Evolutionary conservation across 2,113 vertebrate species (phyloP).

Genomic region (Vidua macroura): DNA sequence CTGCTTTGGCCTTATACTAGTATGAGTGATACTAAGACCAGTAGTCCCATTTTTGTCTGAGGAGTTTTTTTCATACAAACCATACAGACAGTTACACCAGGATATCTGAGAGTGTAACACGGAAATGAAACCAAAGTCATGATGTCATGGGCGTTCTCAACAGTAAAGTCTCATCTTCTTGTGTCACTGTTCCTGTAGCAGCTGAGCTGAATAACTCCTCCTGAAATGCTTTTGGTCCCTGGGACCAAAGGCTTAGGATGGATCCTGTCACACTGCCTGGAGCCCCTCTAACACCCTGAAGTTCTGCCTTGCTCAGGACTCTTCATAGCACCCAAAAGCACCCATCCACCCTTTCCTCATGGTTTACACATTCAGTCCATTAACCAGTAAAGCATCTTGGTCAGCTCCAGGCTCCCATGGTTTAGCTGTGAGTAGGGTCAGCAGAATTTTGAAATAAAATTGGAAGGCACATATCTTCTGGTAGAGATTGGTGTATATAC

Average conservation of each 20-base stretch:
- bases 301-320: neutral
- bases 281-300: neutral
- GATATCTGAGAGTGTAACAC: neutral
- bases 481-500: neutral
- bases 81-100: neutral
- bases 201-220: neutral
- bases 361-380: neutral
- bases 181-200: neutral
- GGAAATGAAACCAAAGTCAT: neutral
- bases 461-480: neutral
- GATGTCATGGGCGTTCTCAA: accelerated
- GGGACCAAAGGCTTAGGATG: neutral
- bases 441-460: neutral
- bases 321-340: neutral
- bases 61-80: neutral
- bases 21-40: neutral
- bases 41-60: neutral
- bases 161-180: neutral
- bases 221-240: neutral
- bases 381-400: neutral
- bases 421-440: neutral
- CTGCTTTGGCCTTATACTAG: neutral
- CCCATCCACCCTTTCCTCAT: neutral
- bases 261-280: neutral
- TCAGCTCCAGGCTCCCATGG: neutral